These are phyloP conservation scores for Prionchulus punctatus DNA, from an alignment of 2,888 invertebrate species.

Conservation along the genomic window DNA sequence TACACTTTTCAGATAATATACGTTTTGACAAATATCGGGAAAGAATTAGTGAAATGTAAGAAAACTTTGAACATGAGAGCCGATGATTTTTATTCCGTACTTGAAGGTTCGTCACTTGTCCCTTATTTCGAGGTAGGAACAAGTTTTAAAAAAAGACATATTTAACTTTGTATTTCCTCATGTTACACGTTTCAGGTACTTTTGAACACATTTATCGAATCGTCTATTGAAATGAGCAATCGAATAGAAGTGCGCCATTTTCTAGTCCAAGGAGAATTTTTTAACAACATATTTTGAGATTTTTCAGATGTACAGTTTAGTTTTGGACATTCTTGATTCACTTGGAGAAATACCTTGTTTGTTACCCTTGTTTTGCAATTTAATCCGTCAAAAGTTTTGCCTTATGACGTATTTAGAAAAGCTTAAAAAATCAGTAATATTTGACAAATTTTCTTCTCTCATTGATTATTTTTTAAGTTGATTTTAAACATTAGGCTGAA, in stretches of 20 bases:
- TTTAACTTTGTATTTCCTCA: no score
- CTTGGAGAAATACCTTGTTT: slow-evolving; percentile 15
- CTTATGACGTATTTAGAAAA: slow-evolving; percentile 20
- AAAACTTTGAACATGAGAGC: no score
- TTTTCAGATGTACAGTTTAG: slow-evolving; percentile 1
- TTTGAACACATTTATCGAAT: slow-evolving; percentile 17
- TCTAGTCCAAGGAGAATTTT: neutral
- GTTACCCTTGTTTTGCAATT: slow-evolving; percentile 20
- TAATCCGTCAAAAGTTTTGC: slow-evolving; percentile 21
- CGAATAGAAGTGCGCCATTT: neutral
- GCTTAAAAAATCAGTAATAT: slow-evolving; percentile 21
- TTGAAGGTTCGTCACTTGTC: slow-evolving; percentile 30
- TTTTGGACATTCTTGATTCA: neutral
- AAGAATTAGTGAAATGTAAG: no score
- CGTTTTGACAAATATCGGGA: no score
- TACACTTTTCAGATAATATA: no score
- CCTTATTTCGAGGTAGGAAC: slow-evolving; percentile 31
- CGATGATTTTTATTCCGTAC: no score
- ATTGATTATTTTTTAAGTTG: neutral
- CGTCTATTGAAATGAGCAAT: slow-evolving; percentile 3
- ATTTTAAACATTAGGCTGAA: no score
- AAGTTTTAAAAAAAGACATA: no score
- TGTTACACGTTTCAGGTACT: no score
- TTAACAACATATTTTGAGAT: neutral
- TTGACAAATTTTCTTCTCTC: neutral